Conservation (phyloP, 2,113 vertebrate genomes). For the Channa argus region DNA sequence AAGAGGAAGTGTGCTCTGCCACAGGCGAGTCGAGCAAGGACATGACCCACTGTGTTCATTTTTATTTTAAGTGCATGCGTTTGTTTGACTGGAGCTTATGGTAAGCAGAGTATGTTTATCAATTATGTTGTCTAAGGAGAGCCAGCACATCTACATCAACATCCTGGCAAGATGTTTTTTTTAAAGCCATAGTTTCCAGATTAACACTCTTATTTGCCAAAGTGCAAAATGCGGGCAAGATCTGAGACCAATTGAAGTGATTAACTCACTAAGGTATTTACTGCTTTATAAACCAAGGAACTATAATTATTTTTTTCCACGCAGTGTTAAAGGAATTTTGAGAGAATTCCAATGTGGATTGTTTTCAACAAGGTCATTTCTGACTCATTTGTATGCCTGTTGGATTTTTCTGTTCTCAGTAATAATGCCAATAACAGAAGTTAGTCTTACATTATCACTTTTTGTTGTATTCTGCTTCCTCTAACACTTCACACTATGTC, state of each 20-base stretch:
- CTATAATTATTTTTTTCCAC: background rate
- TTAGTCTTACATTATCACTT: background rate
- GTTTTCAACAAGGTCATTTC: slow-evolving; percentile 4
- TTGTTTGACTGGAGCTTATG: slow-evolving; percentile 9
- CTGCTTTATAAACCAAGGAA: slow-evolving; percentile 1
- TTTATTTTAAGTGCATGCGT: background rate
- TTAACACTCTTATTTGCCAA: slow-evolving; percentile 22
- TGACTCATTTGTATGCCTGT: background rate
- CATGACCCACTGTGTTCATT: slow-evolving; percentile 11
- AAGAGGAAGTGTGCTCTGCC: slow-evolving; percentile 19
- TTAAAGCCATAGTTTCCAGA: slow-evolving; percentile 27
- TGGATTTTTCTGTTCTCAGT: background rate
- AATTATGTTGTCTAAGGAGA: background rate
- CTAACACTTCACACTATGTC: background rate
- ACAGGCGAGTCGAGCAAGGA: slow-evolving; percentile 21
- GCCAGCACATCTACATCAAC: slow-evolving; percentile 11
- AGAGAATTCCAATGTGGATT: background rate
- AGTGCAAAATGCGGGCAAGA: background rate
- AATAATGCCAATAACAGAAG: background rate
- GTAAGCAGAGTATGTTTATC: slow-evolving; percentile 4
- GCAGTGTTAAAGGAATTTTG: background rate
- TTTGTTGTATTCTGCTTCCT: background rate
- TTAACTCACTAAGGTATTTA: slow-evolving; percentile 14
- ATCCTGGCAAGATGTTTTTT: slow-evolving; percentile 24
- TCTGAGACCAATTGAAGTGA: background rate